phyloP scores from a whole-genome alignment of 2,113 vertebrate genomes.

The Albula glossodonta region DNA sequence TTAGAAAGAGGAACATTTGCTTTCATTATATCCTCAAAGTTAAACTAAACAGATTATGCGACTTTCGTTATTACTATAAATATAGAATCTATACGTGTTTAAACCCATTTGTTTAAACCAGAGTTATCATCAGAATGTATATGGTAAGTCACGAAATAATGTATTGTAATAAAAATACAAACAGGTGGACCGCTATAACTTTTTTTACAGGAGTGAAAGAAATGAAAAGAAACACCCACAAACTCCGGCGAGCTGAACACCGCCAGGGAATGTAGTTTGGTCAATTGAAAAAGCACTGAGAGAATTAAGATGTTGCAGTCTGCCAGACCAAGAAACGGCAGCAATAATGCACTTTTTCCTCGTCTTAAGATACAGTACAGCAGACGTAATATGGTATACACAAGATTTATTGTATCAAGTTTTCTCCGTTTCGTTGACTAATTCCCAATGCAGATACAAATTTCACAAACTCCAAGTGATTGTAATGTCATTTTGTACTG shows the following conservation, averaged over 20 bases:
- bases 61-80: no score
- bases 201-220: neutral
- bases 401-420: neutral
- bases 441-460: neutral
- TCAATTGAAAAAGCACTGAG: neutral
- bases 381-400: neutral
- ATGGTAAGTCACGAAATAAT: no score
- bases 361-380: neutral
- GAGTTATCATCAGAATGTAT: no score
- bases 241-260: neutral
- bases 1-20: constrained; percentile 35
- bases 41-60: no score
- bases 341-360: neutral
- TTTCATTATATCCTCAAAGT: neutral
- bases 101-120: no score
- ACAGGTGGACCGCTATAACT: neutral
- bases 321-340: neutral
- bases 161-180: neutral
- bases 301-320: neutral
- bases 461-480: neutral
- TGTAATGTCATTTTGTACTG: neutral
- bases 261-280: neutral
- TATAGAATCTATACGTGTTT: no score
- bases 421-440: neutral
- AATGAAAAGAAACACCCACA: neutral